A percentile compares a stretch with the other conserved stretches of the same genome.
Conservation (phyloP, 2,797 vertebrate species). For the Sciurus carolinensis region DNA sequence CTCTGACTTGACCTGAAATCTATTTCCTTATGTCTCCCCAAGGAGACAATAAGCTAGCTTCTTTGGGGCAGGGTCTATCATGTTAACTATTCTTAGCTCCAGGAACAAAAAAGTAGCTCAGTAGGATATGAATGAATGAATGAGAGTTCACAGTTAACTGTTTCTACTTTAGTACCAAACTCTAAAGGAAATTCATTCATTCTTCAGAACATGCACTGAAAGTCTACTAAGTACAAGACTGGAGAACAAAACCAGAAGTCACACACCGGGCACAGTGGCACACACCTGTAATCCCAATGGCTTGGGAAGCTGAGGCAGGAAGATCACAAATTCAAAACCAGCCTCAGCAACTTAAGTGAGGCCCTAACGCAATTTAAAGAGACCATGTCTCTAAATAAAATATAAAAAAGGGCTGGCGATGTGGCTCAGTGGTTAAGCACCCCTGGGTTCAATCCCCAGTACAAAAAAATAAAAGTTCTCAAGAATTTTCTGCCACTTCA, state of each 20-base stretch:
- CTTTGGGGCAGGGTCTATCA: neutral
- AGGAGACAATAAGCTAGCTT: neutral
- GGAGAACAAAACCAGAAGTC: neutral
- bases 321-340: too few relatives aligned
- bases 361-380: too few relatives aligned
- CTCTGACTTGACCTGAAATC: conserved; percentile 8
- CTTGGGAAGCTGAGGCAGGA: too few relatives aligned
- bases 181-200: neutral
- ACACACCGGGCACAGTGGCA: too few relatives aligned
- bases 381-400: too few relatives aligned
- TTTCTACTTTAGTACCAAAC: neutral
- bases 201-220: neutral
- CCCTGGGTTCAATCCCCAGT: too few relatives aligned
- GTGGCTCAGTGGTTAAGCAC: too few relatives aligned
- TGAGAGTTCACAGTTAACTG: neutral
- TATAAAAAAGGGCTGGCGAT: too few relatives aligned
- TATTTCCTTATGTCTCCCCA: neutral
- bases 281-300: too few relatives aligned
- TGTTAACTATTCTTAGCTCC: neutral
- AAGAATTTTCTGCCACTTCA: neutral
- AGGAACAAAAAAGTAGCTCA: neutral
- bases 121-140: neutral
- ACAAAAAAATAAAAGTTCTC: neutral
- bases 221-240: neutral
- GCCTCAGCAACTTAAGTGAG: too few relatives aligned